Evolutionary conservation across 2,113 vertebrate genomes (phyloP), one percentile per base, ranked within the genome.

Genomic region (Neopipo cinnamomea): DNA sequence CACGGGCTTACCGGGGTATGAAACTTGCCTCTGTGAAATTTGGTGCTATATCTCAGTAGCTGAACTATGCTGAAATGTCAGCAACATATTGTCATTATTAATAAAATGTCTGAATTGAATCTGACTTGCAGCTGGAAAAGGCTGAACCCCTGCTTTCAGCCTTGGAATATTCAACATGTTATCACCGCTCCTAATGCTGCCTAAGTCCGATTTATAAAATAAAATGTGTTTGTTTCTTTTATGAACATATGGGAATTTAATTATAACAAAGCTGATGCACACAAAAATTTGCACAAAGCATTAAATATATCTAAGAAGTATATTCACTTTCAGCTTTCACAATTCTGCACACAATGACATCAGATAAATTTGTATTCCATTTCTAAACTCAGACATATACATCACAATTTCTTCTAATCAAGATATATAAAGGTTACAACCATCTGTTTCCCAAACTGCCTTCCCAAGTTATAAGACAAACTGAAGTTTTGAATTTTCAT

Each of bases 401-500:
- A 95, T 68, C 66, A 73, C 49, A 85, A 90, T 86, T 71, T 84
- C 59, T 92, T 73, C 91, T 61, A 84, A 84, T 77, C 37, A 56
- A 85, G 84, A 65, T 46, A 83, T n/a, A 68, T 56, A 94, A 95
- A 91, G 52, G 78, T 96, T 97, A 96, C 85, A 83, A 81, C 62
- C 68, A 66, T 92, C 55, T 86, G 70, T 68, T 47, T 95, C 61
- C 37, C 55, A 91, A 61, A 73, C 31, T 94, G 37, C 61, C 63
- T 91, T 35, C 61, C 23, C 58, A 82, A 96, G 80, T 92, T 97
- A 92, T 11, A 75, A 81, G 78, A 96, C 65, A 80, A 97, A 89
- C 68, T 80, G 31, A 67, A 88, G 56, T 92, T 96, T 81, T 78
- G 93, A 89, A 95, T 94, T 97, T 97, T 91, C 85, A 85, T 92